A percentile compares a stretch with the other conserved stretches of the same genome.
These are phyloP conservation scores for Drosophila elegans DNA, from an alignment of 1,140 invertebrate genomes.

Conservation along the genomic window DNA sequence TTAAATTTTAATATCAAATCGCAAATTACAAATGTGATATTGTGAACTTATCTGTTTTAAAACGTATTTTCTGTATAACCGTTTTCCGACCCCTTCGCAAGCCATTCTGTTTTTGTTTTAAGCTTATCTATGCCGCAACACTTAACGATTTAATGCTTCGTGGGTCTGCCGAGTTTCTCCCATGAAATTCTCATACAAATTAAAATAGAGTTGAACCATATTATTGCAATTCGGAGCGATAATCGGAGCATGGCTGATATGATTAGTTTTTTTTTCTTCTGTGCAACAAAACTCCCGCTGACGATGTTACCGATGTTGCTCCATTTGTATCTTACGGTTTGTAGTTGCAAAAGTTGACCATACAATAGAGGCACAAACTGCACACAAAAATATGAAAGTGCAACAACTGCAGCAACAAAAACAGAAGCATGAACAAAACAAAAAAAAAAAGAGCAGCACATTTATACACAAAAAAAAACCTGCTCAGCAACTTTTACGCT, in stretches of 20 bases:
- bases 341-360: constrained; percentile 54
- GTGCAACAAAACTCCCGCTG: constrained; percentile 6
- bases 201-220: background rate
- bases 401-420: constrained; percentile 41
- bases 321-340: constrained; percentile 46
- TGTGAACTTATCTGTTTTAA: too few species aligned
- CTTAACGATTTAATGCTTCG: background rate
- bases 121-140: too few species aligned
- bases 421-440: constrained; percentile 17
- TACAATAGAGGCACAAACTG: constrained; percentile 42
- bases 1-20: too few species aligned
- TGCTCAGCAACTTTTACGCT: constrained; percentile 74
- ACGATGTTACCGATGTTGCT: constrained; percentile 11
- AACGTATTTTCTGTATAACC: too few species aligned
- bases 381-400: constrained; percentile 75
- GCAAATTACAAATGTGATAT: too few species aligned
- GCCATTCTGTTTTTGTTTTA: too few species aligned
- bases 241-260: constrained; percentile 8
- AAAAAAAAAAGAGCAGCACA: constrained; percentile 13
- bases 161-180: background rate
- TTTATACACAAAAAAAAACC: constrained; percentile 45
- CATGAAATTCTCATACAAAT: background rate
- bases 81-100: too few species aligned
- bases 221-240: background rate
- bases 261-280: constrained; percentile 4